Evolutionary conservation across 2,797 vertebrate species (phyloP).

Genomic region (Chiloscyllium punctatum): DNA sequence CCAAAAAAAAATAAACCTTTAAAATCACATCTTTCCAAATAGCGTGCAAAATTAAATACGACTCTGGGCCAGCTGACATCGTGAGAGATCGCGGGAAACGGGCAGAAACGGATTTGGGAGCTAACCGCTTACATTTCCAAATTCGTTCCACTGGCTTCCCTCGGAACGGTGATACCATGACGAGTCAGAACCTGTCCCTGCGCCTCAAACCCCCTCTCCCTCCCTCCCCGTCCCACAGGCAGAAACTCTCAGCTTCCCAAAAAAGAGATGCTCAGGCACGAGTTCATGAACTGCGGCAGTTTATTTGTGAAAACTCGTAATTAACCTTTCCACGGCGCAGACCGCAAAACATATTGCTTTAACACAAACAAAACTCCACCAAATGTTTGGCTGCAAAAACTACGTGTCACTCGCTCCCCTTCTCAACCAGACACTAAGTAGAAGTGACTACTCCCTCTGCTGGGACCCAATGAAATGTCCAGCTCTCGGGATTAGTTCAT

Average conservation of each 20-base stretch:
- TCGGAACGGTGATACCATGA: too few relatives aligned
- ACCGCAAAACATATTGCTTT: background rate
- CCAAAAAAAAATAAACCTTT: background rate
- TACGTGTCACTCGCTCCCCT: background rate
- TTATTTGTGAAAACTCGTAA: background rate
- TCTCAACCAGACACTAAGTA: background rate
- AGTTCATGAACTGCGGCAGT: background rate
- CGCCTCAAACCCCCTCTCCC: too few relatives aligned
- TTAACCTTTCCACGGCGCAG: background rate
- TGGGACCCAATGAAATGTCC: background rate
- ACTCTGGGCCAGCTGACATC: background rate
- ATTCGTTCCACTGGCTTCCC: too few relatives aligned
- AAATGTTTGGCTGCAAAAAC: background rate
- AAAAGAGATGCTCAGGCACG: background rate
- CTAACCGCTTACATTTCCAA: too few relatives aligned
- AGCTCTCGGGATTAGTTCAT: background rate
- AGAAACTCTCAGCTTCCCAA: background rate
- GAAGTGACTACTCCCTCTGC: constrained; percentile 24
- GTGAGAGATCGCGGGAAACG: background rate
- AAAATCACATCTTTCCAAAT: background rate
- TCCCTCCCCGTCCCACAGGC: background rate
- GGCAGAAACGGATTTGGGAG: background rate
- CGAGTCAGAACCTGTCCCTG: too few relatives aligned
- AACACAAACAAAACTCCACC: background rate
- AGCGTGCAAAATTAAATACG: background rate